Base-by-base conservation (phyloP, 30 jellyfish, hydroid and myxozoan genomes). In the Mastigias papua region DNA sequence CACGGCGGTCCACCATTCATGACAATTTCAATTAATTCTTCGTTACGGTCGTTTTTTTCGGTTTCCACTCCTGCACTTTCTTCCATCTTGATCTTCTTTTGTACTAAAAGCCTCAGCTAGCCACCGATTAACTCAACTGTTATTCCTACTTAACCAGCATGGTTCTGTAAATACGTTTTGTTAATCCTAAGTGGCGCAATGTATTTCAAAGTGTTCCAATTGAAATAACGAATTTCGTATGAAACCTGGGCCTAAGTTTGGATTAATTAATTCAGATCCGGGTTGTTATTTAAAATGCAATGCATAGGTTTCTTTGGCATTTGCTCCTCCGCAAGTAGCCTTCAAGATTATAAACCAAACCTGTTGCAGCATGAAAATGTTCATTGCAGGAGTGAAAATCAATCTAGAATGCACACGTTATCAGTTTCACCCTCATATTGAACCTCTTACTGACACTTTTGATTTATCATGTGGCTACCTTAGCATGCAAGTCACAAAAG, bases 1-100 rank as follows among this genome's bases (percentile, higher is more conserved):
- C 98, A 93, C 5, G 98, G 98, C 30, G 98, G 98, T 51, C 98
- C 98, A 46, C 92, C 96, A 46, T 93, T 35, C 85, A 93, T 58
- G 32, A 60, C 29, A 61, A 91, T 83, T 23, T 91, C 88, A 42
- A 71, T 37, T 67, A 82, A 71, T 10, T 25, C 84, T n/a, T 78
- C 89, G n/a, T 70, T 19, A 1, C 70, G 48, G 31, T 51, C 86
- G 42, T 30, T 69, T 82, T 57, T 21, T 29, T 21, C 73, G 32
- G 74, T 63, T 42, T 27, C 48, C 1, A 27, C 67, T 10, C 27
- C 17, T 21, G 67, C 9, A 27, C 49, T 35, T 29, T 26, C 64
- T 86, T 69, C 86, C 87, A 69, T 83, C 78, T 83, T 83, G 83
- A 31, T 48, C 64, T 34, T 23, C 8, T 50, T 77, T 42, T 31